Percentiles rank a stretch among this genome's conserved stretches.
Evolutionary conservation across 2,113 vertebrate genomes (phyloP).

Genomic region (Nanorana parkeri): DNA sequence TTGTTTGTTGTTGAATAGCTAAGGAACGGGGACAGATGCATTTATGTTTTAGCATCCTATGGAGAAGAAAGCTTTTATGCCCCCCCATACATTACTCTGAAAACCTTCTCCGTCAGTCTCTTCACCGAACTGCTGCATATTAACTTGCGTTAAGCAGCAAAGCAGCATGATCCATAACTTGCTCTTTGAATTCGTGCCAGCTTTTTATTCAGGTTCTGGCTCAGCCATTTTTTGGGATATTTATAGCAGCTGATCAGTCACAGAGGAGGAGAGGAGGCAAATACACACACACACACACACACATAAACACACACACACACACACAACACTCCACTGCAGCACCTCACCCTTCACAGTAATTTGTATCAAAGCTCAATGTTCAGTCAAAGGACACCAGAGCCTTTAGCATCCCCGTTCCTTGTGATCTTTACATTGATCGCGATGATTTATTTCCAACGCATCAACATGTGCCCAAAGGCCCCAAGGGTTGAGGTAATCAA

Average conservation of each 20-base stretch:
- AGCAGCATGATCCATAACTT: constrained; percentile 48
- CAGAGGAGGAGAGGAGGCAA: neutral
- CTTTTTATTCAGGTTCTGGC: constrained; percentile 50
- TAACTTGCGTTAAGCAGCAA: constrained; percentile 11
- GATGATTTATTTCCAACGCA: neutral
- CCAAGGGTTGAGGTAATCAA: neutral
- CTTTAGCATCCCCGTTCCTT: neutral
- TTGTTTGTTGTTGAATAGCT: no score
- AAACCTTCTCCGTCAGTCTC: no score
- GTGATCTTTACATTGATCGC: neutral
- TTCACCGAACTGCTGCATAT: constrained; percentile 5
- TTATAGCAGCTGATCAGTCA: constrained; percentile 39
- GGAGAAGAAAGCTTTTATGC: no score
- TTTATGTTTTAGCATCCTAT: no score
- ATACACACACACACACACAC: neutral
- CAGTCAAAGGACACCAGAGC: neutral
- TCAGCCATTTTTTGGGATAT: constrained; percentile 52
- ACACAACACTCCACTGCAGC: neutral
- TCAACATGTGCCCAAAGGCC: neutral
- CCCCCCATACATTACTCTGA: no score
- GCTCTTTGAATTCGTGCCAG: constrained; percentile 40
- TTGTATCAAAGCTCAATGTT: neutral
- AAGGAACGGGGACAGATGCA: no score
- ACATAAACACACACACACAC: neutral
- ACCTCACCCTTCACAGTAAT: neutral